Evolutionary conservation across 1,140 invertebrate species (phyloP).

Genomic region (Drosophila pseudoobscura): DNA sequence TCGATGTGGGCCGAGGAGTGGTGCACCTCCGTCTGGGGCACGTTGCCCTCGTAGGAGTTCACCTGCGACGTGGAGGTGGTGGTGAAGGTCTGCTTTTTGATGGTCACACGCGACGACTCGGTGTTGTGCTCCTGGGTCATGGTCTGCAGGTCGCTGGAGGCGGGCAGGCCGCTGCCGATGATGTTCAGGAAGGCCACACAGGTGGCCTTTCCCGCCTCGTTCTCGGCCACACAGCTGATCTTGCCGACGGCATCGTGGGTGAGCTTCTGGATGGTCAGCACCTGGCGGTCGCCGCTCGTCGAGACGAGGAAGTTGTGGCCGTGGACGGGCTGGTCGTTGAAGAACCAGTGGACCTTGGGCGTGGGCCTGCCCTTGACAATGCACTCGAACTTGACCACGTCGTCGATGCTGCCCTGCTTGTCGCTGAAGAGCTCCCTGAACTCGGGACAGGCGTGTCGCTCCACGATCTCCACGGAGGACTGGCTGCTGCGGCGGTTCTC

Average conservation of each 20-base stretch:
- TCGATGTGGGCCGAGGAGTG: constrained; percentile 74
- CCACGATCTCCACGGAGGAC: constrained; percentile 84
- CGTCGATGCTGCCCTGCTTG: constrained; percentile 93
- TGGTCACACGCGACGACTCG: constrained; percentile 76
- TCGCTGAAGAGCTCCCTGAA: constrained; percentile 88
- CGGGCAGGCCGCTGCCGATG: constrained; percentile 53
- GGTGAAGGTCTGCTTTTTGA: constrained; percentile 81
- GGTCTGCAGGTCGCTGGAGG: constrained; percentile 64
- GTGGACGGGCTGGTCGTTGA: constrained; percentile 88
- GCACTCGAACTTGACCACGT: constrained; percentile 92
- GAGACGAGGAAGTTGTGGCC: constrained; percentile 89
- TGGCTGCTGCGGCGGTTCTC: constrained; percentile 67
- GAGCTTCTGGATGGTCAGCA: constrained; percentile 87
- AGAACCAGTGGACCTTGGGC: constrained; percentile 92
- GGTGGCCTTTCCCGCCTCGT: constrained; percentile 88
- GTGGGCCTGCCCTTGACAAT: constrained; percentile 90
- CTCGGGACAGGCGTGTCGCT: constrained; percentile 86
- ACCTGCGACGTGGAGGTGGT: constrained; percentile 81
- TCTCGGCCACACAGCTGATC: constrained; percentile 90
- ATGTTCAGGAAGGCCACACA: constrained; percentile 87
- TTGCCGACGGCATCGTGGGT: constrained; percentile 86
- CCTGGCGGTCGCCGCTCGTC: constrained; percentile 88
- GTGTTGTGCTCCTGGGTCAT: constrained; percentile 79
- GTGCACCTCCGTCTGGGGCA: constrained; percentile 76
- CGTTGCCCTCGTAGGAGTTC: constrained; percentile 81